Evolutionary conservation across 2,888 invertebrate genomes (phyloP).

Genomic region (Spisula subtruncata): DNA sequence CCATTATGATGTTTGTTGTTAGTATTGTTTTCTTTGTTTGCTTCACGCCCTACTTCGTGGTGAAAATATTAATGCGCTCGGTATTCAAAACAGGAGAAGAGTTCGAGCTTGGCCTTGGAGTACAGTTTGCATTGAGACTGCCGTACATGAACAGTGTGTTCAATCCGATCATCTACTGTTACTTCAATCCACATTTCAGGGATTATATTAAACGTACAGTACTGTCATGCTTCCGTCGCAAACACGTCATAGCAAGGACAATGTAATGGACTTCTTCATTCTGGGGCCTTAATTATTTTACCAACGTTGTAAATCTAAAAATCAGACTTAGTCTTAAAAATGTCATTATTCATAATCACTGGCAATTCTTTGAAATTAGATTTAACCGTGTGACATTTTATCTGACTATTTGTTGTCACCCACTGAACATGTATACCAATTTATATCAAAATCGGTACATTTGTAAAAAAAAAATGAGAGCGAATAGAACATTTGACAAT

Average conservation of each 20-base stretch:
- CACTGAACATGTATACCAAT: too few species aligned
- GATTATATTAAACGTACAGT: conserved; percentile 19
- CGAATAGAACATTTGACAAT: too few species aligned
- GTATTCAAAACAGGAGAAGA: conserved; percentile 45
- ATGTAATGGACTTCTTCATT: too few species aligned
- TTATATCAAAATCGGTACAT: too few species aligned
- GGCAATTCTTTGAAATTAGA: too few species aligned
- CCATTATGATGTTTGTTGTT: conserved; percentile 55
- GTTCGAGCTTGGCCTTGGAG: conserved; percentile 38
- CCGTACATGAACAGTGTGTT: conserved; percentile 65
- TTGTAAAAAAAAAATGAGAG: too few species aligned
- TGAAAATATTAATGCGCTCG: conserved; percentile 40
- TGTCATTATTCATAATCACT: too few species aligned
- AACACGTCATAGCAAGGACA: neutral
- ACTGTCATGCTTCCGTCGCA: neutral
- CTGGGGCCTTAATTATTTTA: too few species aligned
- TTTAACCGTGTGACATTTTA: too few species aligned
- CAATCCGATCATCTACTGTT: conserved; percentile 54
- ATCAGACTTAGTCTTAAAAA: too few species aligned
- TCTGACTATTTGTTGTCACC: too few species aligned
- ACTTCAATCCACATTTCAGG: conserved; percentile 59
- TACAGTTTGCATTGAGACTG: conserved; percentile 51
- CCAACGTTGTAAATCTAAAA: too few species aligned
- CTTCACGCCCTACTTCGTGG: conserved; percentile 58
- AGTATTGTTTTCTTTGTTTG: conserved; percentile 47